Evolutionary conservation across 2,113 vertebrate genomes (phyloP), one percentile per base, ranked within the genome.

Genomic region (Copsychus sechellarum): DNA sequence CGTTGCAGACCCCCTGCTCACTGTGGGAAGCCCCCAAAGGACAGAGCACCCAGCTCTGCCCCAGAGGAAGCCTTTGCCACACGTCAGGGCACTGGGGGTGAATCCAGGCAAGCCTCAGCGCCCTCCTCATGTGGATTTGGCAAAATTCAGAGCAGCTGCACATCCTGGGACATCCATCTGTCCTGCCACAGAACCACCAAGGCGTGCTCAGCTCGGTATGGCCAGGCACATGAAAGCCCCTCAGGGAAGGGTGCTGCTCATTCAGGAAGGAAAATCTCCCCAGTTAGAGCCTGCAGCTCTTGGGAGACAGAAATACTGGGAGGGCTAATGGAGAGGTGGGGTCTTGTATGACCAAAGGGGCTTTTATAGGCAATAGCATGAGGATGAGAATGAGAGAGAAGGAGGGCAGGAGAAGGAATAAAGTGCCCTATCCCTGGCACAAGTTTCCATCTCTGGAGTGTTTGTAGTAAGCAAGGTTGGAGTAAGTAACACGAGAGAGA

Each of bases 91-190:
- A 5, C 86, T 96, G 74, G 97, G 97, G 31, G 66, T n/a, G 2
- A 70, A 89, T 57, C 98, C 98, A 0, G 4, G 95, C 42, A 99
- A 98, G 88, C 98, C 98, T 43, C 97, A 47, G 85, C 97, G 98
- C 6, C 98, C 98, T 48, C 98, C 98, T 11, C 42, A 18, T 0
- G 97, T 98, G 81, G 97, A 97, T 79, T 97, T 99, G 90, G 92
- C 98, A 56, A 96, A 90, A 12, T 98, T 96, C 6, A 8, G 77
- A 29, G 91, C 16, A 24, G 64, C 60, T 67, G 50, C 93, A 25
- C 5, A 0, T 66, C 71, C 43, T 40, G 40, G 43, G 57, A 8
- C 1, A 2, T 19, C 48, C 1, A 0, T 26, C 51, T 2, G 0
- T 48, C 71, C 67, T 67, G 88, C 79, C 18, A 14, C 2, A 1